Base-by-base conservation (phyloP, 2,797 vertebrate species). In the Kryptopterus vitreolus region DNA sequence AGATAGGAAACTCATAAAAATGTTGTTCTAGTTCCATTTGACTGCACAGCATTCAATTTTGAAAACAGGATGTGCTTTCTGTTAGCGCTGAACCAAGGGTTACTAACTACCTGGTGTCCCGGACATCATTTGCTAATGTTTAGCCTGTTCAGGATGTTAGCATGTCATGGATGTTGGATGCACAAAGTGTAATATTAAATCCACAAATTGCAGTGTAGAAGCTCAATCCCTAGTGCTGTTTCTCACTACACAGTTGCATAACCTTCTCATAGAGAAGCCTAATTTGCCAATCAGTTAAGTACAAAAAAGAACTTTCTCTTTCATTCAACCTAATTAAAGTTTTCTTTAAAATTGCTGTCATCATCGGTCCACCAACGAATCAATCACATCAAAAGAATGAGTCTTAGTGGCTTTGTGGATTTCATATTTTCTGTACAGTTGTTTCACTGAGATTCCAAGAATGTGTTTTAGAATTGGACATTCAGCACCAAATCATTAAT, bases 61-160 rank as follows among this genome's bases (percentile, higher is more conserved):
- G 33, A 31, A 33, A 74, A 52, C 33, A 63, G 61, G 55, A 75
- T 12, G 10, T 31, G 48, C 26, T 61, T 61, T 71, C 29, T 33
- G 43, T 52, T 20, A 46, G 11, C 8, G 1, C 58, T 22, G 15
- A 46, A 43, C 3, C 31, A 38, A 35, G 50, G 46, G 50, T 76
- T 81, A 81, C 59, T 76, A 35, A 29, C 38, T n/a, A 24, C 33
- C 71, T 62, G 58, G 33, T 65, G 72, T 65, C 38, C 50, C 71
- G 22, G 52, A 48, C 11, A 53, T 29, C 35, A 13, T 50, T 76
- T 35, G 38, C 62, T 76, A 81, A 76, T 81, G 38, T 13, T 81
- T 77, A 76, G 55, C 55, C 35, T 24, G 31, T 31, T 43, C 46
- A 53, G 63, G 73, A 77, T 61, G 74, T 52, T 24, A 68, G 59